These are phyloP conservation scores for Hedya salicella DNA, from an alignment of 2,888 invertebrate genomes.

Conservation along the genomic window DNA sequence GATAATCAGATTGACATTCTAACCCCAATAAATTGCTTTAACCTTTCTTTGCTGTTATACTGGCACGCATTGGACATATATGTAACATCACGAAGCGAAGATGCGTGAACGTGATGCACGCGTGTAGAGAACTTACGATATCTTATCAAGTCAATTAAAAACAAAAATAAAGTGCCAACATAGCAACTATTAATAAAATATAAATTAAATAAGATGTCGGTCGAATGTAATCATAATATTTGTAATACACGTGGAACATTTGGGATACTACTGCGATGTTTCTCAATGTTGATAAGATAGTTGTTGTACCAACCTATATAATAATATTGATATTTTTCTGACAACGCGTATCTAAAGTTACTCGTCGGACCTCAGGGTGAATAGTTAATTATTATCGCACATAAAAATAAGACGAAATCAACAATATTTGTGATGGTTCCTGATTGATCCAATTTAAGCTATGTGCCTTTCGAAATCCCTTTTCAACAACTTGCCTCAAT, in stretches of 20 bases:
- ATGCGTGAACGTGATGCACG: constrained; percentile 35
- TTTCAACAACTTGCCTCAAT: not conserved
- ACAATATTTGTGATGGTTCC: too few species aligned
- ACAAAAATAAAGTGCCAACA: constrained; percentile 19
- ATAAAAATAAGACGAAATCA: too few species aligned
- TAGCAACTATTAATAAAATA: constrained; percentile 24
- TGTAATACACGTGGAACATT: constrained; percentile 16
- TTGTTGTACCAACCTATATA: not conserved
- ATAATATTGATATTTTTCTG: not conserved
- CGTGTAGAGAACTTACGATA: constrained; percentile 17
- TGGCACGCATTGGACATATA: constrained; percentile 8
- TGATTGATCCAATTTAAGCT: not conserved
- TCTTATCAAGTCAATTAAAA: constrained; percentile 32
- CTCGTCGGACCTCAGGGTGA: too few species aligned
- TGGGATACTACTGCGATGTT: constrained; percentile 2
- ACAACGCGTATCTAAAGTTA: too few species aligned
- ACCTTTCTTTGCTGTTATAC: constrained; percentile 13
- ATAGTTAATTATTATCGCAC: too few species aligned
- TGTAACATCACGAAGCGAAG: constrained; percentile 9
- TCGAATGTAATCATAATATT: constrained; percentile 1
- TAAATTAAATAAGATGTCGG: constrained; percentile 15
- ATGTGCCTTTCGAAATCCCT: not conserved
- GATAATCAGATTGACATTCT: constrained; percentile 4
- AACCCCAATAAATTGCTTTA: constrained; percentile 20
- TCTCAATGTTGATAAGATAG: constrained; percentile 12